These are phyloP conservation scores for Heliconius hermathena DNA, from an alignment of 1,140 invertebrate genomes.

Conservation along the genomic window DNA sequence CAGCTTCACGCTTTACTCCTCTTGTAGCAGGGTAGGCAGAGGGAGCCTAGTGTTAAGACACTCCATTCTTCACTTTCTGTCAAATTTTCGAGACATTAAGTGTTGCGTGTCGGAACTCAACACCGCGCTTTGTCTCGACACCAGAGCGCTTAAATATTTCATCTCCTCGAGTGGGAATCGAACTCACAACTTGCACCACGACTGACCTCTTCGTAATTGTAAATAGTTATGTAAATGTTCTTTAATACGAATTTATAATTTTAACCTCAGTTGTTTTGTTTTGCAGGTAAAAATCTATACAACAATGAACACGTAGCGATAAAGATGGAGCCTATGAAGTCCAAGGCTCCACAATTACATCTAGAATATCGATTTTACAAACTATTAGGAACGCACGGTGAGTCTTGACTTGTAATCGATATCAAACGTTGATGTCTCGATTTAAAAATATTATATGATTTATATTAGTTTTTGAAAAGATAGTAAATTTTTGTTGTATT, in stretches of 20 bases:
- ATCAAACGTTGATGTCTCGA: neutral
- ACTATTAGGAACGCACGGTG: slow-evolving; percentile 96
- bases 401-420: slow-evolving; percentile 59
- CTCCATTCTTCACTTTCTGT: too few species aligned
- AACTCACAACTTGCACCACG: too few species aligned
- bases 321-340: slow-evolving; percentile 99
- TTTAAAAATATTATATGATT: too few species aligned
- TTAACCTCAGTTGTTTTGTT: slow-evolving; percentile 14
- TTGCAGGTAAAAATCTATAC: slow-evolving; percentile 98
- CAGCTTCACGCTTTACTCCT: too few species aligned
- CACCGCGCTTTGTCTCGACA: too few species aligned
- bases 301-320: slow-evolving; percentile 99
- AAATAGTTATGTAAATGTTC: neutral
- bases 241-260: neutral
- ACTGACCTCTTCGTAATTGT: slow-evolving; percentile 13
- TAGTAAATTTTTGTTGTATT: neutral
- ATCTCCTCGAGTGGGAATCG: too few species aligned
- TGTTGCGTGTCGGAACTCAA: too few species aligned
- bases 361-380: slow-evolving; percentile 99
- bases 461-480: too few species aligned
- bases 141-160: too few species aligned
- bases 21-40: too few species aligned
- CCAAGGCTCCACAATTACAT: slow-evolving; percentile 99
- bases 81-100: too few species aligned
- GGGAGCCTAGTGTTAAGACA: too few species aligned